phyloP scores from a whole-genome alignment of 2,888 invertebrate genomes.

The Drosophila imparisetae region DNA sequence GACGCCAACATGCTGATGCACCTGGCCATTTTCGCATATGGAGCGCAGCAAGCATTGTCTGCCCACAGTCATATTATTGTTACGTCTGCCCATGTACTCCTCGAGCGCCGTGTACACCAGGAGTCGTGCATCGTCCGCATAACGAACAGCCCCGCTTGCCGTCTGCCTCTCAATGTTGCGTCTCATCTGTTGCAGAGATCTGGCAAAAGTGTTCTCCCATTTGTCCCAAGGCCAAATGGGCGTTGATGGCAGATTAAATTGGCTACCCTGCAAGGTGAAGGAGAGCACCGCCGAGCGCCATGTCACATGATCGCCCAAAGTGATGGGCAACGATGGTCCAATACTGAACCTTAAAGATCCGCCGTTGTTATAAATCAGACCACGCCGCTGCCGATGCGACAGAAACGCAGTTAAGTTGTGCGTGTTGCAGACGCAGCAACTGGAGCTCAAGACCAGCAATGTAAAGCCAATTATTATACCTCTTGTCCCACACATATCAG shows the following conservation, averaged over 20 bases:
- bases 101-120: slow-evolving; percentile 80
- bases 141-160: slow-evolving; percentile 54
- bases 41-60: slow-evolving; percentile 77
- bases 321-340: slow-evolving; percentile 75
- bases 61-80: slow-evolving; percentile 53
- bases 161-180: slow-evolving; percentile 58
- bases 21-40: slow-evolving; percentile 83
- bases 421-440: neutral
- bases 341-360: slow-evolving; percentile 66
- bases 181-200: slow-evolving; percentile 66
- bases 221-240: slow-evolving; percentile 82
- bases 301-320: slow-evolving; percentile 75
- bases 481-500: slow-evolving; percentile 36
- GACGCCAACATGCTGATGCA: slow-evolving; percentile 76
- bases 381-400: slow-evolving; percentile 66
- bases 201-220: slow-evolving; percentile 78
- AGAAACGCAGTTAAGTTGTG: slow-evolving; percentile 64
- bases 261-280: slow-evolving; percentile 77
- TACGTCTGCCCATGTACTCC: slow-evolving; percentile 70
- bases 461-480: slow-evolving; percentile 16
- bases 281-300: slow-evolving; percentile 81
- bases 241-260: slow-evolving; percentile 62
- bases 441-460: slow-evolving; percentile 12
- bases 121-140: slow-evolving; percentile 78
- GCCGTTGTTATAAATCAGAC: slow-evolving; percentile 66